Base-by-base conservation (phyloP, 1,140 invertebrate genomes). In the Bombus affinis region DNA sequence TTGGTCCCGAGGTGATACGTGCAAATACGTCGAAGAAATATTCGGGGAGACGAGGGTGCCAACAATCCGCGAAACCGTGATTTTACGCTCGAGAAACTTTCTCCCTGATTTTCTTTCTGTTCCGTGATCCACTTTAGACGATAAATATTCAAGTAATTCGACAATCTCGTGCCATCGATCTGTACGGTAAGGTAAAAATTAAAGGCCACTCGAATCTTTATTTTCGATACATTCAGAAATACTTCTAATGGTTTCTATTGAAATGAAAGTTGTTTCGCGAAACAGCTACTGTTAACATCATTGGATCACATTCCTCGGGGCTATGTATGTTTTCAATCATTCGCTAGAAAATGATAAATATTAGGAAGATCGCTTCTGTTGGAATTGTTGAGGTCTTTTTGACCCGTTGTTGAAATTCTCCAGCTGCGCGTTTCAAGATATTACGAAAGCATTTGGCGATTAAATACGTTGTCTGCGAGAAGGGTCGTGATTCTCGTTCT, bases 81-180 rank as follows among this genome's bases (percentile, higher is more conserved):
- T 83, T 83, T 83, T 73, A 65, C 72, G 59, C 57, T 47, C 35
- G 57, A 35, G 47, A 66, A 82, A 82, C 81, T 75, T 65, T 1
- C 22, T n/a, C 9, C 8, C 1, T 35, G 12, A 35, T 82, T 82
- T 75, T 66, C 70, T 74, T 75, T 57, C 25, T 37, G 10, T 22
- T 10, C 13, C 5, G 3, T 1, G 10, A 32, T 12, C 1, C 44
- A 10, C 53, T 13, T 3, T 28, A 9, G 12, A n/a, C 9, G 25
- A 71, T 57, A 81, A 57, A 53, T 66, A 66, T 66, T 66, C 65
- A 32, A 66, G 8, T 15, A 66, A 35, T 32, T 35, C n/a, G 32
- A 22, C 2, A 8, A 35, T 18, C 65, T 13, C 15, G 15, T 3
- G 3, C 0, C 10, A n/a, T 62, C 0, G 59, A 32, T 62, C 28